A percentile compares a stretch with the other conserved stretches of the same genome.
Conservation (phyloP, 2,888 invertebrate species). For the Calliphora vomitoria region DNA sequence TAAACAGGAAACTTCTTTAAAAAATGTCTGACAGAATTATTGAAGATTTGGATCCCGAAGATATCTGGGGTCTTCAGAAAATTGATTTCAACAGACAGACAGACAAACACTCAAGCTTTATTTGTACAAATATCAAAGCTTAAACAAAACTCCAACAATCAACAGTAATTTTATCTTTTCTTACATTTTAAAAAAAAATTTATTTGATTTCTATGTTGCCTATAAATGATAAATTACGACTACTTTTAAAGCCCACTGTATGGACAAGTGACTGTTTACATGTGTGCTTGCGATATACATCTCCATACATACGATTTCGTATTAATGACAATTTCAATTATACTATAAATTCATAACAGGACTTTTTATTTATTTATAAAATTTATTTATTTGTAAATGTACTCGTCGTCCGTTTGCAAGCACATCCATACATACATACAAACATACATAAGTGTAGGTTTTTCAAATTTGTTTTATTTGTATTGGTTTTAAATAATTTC, state of each 20-base stretch:
- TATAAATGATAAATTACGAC: neutral
- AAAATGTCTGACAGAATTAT: too few relatives aligned
- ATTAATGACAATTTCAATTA: constrained; percentile 55
- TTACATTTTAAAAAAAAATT: too few relatives aligned
- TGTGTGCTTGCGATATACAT: constrained; percentile 19
- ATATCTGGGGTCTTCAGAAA: too few relatives aligned
- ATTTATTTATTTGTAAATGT: constrained; percentile 39
- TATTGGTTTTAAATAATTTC: constrained; percentile 30
- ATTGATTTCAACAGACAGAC: too few relatives aligned
- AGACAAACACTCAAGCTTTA: too few relatives aligned
- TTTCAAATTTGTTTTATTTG: constrained; percentile 1
- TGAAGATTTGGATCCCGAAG: too few relatives aligned
- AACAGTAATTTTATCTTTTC: too few relatives aligned
- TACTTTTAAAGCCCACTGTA: constrained; percentile 31
- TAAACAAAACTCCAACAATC: too few relatives aligned
- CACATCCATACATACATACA: too few relatives aligned
- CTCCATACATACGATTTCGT: constrained; percentile 14
- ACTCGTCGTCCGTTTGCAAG: neutral
- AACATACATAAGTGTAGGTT: constrained; percentile 23
- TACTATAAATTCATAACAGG: constrained; percentile 42
- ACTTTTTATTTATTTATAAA: constrained; percentile 38
- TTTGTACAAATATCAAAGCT: too few relatives aligned
- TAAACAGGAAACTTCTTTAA: too few relatives aligned
- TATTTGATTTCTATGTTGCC: neutral
- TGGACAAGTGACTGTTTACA: neutral